Conservation (phyloP, 2,113 vertebrate genomes). For the Hiodon tergisus region DNA sequence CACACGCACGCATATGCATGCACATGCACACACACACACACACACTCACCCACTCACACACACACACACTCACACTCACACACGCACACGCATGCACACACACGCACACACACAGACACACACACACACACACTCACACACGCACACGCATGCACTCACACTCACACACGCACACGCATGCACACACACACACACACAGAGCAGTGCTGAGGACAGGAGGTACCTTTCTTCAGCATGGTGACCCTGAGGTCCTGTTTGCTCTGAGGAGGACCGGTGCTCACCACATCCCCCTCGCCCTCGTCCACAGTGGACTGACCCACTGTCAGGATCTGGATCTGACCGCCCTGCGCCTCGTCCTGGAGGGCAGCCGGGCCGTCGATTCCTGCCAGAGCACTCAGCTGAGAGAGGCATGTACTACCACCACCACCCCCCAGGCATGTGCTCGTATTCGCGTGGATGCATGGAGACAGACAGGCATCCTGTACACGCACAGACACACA, state of each 20-base stretch:
- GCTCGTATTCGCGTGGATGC: neutral
- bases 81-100: too few relatives aligned
- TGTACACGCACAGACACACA: neutral
- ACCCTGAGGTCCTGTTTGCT: conserved; percentile 85
- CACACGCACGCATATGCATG: too few relatives aligned
- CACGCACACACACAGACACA: neutral
- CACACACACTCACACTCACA: too few relatives aligned
- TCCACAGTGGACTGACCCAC: conserved; percentile 69
- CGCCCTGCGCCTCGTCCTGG: conserved; percentile 73
- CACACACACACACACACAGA: neutral
- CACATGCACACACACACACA: too few relatives aligned
- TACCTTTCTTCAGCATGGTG: conserved; percentile 96
- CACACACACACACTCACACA: neutral
- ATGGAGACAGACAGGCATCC: neutral
- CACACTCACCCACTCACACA: too few relatives aligned
- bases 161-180: neutral
- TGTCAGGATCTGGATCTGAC: conserved; percentile 83
- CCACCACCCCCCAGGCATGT: neutral
- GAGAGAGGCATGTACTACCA: conserved; percentile 2
- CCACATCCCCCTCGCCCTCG: conserved; percentile 72
- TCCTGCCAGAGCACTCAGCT: conserved; percentile 61
- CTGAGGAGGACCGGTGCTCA: conserved; percentile 68
- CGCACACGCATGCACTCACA: too few relatives aligned
- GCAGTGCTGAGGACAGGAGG: neutral
- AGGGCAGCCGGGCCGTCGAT: conserved; percentile 77